Evolutionary conservation across 2,888 invertebrate species (phyloP), one percentile per base, ranked within the genome.

Genomic region (Autographa gamma): DNA sequence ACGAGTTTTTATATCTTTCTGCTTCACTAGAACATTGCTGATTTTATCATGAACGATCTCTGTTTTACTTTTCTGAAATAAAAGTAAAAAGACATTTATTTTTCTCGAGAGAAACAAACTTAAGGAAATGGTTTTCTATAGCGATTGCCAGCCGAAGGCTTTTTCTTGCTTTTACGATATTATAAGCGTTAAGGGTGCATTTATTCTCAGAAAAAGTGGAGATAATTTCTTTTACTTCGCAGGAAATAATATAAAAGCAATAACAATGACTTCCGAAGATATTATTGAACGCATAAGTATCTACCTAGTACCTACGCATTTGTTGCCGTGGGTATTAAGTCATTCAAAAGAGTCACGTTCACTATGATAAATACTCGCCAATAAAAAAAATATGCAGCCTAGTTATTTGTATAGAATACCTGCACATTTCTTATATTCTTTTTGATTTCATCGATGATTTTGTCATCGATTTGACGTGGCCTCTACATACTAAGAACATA

Each of bases 11-110:
- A 11, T 38, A 38, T 38, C 38, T 48, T n/a, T n/a, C 5, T n/a
- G 2, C 48, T n/a, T 48, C 7, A 7, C 48, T 6, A n/a, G 6
- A 48, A 48, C 8, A n/a, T 48, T n/a, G n/a, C n/a, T n/a, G 48
- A 48, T 48, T 48, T 48, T 48, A n/a, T 48, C n/a, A 48, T 48
- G 7, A 48, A n/a, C n/a, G n/a, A 5, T 16, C 16, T 48, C 6
- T 11, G 54, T 56, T 56, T 19, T 56, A 25, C 54, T 56, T 13
- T 56, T 56, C 48, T n/a, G 54, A 18, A 54, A 56, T 25, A 56
- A 56, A 18, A 54, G 18, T 25, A 25, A 25, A 25, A 19, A 19
- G 19, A 11, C 25, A 25, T 56, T 14, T 56, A 56, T 19, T 19
- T 56, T 56, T 56, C 54, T 19, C 25, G 25, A 56, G 54, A 56